Percentiles rank a stretch among this genome's conserved stretches.
These are phyloP conservation scores for Centropus bengalensis DNA, from an alignment of 2,113 vertebrate genomes.

Conservation along the genomic window DNA sequence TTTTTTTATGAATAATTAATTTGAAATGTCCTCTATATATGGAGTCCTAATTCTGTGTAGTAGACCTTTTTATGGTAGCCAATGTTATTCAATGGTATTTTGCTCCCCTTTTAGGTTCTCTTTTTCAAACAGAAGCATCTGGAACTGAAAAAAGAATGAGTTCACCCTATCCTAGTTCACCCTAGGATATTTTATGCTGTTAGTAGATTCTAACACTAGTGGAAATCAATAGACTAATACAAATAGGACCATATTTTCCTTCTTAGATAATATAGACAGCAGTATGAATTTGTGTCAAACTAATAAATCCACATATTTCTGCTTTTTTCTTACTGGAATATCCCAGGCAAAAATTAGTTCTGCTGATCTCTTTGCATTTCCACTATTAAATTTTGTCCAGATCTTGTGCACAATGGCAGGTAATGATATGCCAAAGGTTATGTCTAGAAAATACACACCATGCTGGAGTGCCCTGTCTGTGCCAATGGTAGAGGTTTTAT, in stretches of 20 bases:
- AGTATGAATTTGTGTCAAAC: background rate
- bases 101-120: background rate
- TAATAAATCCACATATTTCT: background rate
- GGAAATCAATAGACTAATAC: background rate
- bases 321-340: background rate
- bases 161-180: background rate
- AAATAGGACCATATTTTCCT: background rate
- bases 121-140: background rate
- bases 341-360: background rate
- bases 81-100: background rate
- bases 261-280: background rate
- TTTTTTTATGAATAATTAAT: background rate
- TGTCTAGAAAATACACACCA: background rate
- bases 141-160: background rate
- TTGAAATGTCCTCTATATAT: background rate
- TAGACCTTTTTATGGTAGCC: background rate
- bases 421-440: fast-evolving
- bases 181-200: background rate
- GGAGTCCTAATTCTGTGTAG: background rate
- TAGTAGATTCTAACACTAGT: background rate
- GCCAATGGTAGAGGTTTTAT: background rate
- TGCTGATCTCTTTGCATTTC: background rate
- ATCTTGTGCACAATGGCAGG: background rate
- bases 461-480: background rate
- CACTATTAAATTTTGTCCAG: background rate